Percentiles rank a stretch among this genome's conserved stretches.
Conservation (phyloP, 2,797 vertebrate genomes). For the Cryptoprocta ferox region DNA sequence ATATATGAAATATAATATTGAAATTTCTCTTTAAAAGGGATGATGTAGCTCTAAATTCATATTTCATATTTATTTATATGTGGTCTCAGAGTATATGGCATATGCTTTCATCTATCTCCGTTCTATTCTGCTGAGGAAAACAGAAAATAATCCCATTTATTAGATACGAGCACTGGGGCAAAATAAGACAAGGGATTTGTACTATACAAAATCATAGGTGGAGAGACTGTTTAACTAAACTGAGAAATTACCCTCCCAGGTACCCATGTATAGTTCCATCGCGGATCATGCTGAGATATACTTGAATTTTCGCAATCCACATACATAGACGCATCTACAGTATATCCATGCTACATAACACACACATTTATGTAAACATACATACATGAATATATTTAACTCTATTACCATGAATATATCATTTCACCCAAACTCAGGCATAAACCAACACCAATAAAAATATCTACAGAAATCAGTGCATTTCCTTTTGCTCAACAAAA, state of each 20-base stretch:
- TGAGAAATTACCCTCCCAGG: background rate
- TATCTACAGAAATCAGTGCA: background rate
- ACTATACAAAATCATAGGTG: background rate
- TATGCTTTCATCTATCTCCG: background rate
- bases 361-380: background rate
- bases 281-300: background rate
- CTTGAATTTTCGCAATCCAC: background rate
- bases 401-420: background rate
- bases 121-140: background rate
- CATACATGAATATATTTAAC: background rate
- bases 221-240: background rate
- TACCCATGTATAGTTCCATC: background rate
- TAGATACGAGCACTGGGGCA: background rate
- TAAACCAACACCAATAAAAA: conserved; percentile 2
- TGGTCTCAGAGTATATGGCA: background rate
- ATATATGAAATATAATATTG: background rate
- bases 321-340: background rate
- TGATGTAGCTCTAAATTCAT: background rate
- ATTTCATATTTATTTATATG: conserved; percentile 4
- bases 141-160: background rate
- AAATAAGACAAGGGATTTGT: background rate
- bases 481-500: background rate
- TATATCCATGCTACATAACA: background rate
- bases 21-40: conserved; percentile 29
- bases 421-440: background rate